phyloP scores from a whole-genome alignment of 1,140 invertebrate species.

The Dendroctonus ponderosae region DNA sequence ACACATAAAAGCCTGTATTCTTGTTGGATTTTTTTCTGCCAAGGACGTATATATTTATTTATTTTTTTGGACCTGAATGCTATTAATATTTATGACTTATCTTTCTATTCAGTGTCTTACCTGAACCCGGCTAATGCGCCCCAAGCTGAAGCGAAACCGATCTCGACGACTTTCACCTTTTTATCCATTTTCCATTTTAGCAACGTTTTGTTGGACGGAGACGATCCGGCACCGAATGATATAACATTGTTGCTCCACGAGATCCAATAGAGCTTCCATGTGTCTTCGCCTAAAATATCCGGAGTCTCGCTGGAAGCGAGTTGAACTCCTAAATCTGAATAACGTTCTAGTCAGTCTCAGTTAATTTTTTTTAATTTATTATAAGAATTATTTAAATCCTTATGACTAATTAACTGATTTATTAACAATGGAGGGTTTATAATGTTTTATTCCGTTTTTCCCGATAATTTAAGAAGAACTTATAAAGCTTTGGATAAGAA shows the following conservation, averaged over 20 bases:
- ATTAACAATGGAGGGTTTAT: too few relatives aligned
- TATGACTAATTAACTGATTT: too few relatives aligned
- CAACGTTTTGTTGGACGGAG: constrained; percentile 54
- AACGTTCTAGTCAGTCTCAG: not conserved
- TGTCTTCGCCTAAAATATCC: constrained; percentile 51
- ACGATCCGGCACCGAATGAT: constrained; percentile 56
- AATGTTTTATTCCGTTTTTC: too few relatives aligned
- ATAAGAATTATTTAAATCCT: too few relatives aligned
- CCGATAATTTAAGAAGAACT: too few relatives aligned
- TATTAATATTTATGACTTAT: too few relatives aligned
- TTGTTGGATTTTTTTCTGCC: too few relatives aligned
- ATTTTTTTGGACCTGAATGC: too few relatives aligned
- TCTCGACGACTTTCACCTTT: constrained; percentile 58
- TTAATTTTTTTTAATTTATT: constrained; percentile 5
- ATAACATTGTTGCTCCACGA: constrained; percentile 60
- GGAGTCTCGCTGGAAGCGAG: constrained; percentile 57
- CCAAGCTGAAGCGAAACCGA: constrained; percentile 62
- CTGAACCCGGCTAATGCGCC: constrained; percentile 63
- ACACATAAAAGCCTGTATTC: too few relatives aligned
- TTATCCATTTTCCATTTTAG: constrained; percentile 58
- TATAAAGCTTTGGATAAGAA: too few relatives aligned
- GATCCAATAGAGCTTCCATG: constrained; percentile 62
- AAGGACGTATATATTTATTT: too few relatives aligned
- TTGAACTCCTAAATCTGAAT: constrained; percentile 54
- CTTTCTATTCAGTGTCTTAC: constrained; percentile 42